Percentiles rank a stretch among this genome's conserved stretches.
phyloP scores from a whole-genome alignment of 2,888 invertebrate species.

The Drosophila bunnanda region DNA sequence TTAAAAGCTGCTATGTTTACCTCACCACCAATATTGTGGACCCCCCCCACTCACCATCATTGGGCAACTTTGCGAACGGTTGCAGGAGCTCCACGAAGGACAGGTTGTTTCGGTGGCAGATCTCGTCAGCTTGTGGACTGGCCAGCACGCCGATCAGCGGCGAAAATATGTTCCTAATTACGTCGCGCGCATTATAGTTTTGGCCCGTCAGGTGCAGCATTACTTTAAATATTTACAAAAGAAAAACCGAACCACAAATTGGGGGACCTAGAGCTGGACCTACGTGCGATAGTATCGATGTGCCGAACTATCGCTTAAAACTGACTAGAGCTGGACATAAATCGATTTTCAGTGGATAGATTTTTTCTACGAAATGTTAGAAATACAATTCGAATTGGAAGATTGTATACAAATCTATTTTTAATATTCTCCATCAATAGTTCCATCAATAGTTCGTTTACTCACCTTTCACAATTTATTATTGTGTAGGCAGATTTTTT shows the following conservation, averaged over 20 bases:
- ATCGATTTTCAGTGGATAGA: too few species aligned
- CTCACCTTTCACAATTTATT: too few species aligned
- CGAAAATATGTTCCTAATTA: slow-evolving; percentile 95
- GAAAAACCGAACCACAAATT: slow-evolving; percentile 27
- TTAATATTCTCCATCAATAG: too few species aligned
- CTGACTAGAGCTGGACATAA: too few species aligned
- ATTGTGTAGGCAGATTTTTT: too few species aligned
- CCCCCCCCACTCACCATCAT: slow-evolving; percentile 87
- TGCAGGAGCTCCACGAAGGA: slow-evolving; percentile 95
- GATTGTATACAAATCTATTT: too few species aligned
- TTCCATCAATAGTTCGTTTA: too few species aligned
- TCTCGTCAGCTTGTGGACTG: slow-evolving; percentile 92
- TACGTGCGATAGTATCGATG: neutral
- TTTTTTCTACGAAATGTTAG: too few species aligned
- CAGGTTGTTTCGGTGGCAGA: slow-evolving; percentile 95
- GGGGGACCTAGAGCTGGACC: slow-evolving; percentile 1
- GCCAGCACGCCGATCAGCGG: slow-evolving; percentile 94
- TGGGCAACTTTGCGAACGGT: slow-evolving; percentile 92
- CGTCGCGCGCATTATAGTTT: slow-evolving; percentile 91
- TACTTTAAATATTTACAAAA: slow-evolving; percentile 44
- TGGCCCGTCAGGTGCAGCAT: slow-evolving; percentile 86
- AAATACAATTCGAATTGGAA: too few species aligned
- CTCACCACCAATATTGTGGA: too few species aligned
- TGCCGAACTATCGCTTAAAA: too few species aligned
- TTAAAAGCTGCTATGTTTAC: slow-evolving; percentile 29